Evolutionary conservation across 2,797 vertebrate genomes (phyloP).

Genomic region (Pipistrellus pipistrellus): DNA sequence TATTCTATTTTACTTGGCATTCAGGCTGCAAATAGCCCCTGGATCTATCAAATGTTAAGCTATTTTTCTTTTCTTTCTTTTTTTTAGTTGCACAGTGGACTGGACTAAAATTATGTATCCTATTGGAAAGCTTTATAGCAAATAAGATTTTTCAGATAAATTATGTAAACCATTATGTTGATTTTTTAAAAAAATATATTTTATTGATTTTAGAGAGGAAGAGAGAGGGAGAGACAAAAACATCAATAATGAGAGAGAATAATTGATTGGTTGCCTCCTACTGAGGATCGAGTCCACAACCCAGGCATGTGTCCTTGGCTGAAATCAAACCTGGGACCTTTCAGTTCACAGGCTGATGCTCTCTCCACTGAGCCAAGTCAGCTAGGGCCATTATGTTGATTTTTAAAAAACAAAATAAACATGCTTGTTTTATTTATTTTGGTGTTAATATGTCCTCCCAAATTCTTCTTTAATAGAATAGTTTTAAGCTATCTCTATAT

Average conservation of each 20-base stretch:
- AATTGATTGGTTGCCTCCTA: too few relatives aligned
- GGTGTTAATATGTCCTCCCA: not conserved
- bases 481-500: not conserved
- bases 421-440: slow-evolving; percentile 41
- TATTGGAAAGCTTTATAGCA: not conserved
- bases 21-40: not conserved
- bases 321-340: too few relatives aligned
- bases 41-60: slow-evolving; percentile 1
- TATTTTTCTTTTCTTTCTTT: slow-evolving; percentile 6
- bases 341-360: too few relatives aligned
- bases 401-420: not conserved
- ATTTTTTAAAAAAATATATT: not conserved
- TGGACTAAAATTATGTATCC: not conserved
- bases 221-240: too few relatives aligned
- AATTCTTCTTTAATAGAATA: slow-evolving; percentile 30
- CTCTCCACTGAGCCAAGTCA: too few relatives aligned
- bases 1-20: slow-evolving; percentile 37
- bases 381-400: not conserved
- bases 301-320: too few relatives aligned
- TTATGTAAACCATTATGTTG: not conserved
- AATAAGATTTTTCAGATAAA: slow-evolving; percentile 18
- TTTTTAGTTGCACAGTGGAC: not conserved
- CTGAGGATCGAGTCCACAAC: too few relatives aligned
- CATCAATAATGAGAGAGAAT: too few relatives aligned
- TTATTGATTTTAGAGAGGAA: not conserved